phyloP scores from a whole-genome alignment of 64 coral and sea anemone genomes.

The Actinia tenebrosa region DNA sequence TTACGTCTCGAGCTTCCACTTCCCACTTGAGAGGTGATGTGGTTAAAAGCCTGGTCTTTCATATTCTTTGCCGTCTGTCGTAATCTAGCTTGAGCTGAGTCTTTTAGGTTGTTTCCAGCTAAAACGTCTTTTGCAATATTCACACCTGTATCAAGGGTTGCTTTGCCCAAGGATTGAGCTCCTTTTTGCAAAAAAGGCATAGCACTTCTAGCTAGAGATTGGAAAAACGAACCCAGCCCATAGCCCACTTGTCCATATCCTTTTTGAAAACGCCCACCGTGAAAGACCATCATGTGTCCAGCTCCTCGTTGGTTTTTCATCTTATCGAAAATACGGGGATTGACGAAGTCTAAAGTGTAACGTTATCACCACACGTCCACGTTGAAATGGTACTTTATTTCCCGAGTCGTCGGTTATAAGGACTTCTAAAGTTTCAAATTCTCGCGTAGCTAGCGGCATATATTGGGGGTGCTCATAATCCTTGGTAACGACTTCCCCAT shows the following conservation, averaged over 20 bases:
- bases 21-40: not conserved
- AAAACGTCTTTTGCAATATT: not conserved
- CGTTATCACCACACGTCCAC: too few relatives aligned
- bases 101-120: not conserved
- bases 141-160: not conserved
- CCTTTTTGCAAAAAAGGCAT: slow-evolving; percentile 13
- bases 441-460: too few relatives aligned
- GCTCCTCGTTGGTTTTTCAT: too few relatives aligned
- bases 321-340: too few relatives aligned
- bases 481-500: too few relatives aligned
- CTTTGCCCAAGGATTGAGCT: not conserved
- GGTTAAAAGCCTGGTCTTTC: not conserved
- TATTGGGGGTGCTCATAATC: too few relatives aligned
- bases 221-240: slow-evolving; percentile 9
- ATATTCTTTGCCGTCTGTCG: not conserved
- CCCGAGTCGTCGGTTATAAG: too few relatives aligned
- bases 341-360: too few relatives aligned
- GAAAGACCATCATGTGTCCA: too few relatives aligned
- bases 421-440: too few relatives aligned
- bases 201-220: slow-evolving; percentile 7
- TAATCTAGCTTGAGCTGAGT: not conserved
- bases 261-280: too few relatives aligned
- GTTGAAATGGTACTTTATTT: too few relatives aligned
- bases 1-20: not conserved
- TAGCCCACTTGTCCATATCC: not conserved